These are phyloP conservation scores for Agrotis exclamationis DNA, from an alignment of 2,888 invertebrate genomes.

Conservation along the genomic window DNA sequence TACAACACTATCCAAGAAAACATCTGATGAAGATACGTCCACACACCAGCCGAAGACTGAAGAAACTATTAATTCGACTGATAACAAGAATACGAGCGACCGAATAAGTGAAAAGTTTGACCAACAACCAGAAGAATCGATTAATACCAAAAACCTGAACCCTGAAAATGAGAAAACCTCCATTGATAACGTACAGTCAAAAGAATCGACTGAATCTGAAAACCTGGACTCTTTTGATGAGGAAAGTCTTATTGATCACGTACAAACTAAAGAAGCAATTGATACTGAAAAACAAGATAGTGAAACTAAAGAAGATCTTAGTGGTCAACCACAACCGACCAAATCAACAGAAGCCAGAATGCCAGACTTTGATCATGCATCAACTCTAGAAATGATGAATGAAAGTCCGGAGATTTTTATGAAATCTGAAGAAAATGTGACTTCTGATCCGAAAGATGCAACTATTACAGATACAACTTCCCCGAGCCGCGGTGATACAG, in stretches of 20 bases:
- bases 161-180: constrained; percentile 51
- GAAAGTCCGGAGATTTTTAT: constrained; percentile 65
- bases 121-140: constrained; percentile 4
- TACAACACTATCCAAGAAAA: not conserved
- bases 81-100: constrained; percentile 2
- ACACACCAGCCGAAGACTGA: not conserved
- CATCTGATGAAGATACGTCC: not conserved
- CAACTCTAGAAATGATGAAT: constrained; percentile 72
- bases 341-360: not conserved
- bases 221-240: constrained; percentile 54
- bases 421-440: constrained; percentile 66
- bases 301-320: constrained; percentile 46
- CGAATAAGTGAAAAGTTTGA: constrained; percentile 9
- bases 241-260: not conserved
- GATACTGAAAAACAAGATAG: constrained; percentile 36
- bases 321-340: not conserved
- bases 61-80: not conserved
- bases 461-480: constrained; percentile 21
- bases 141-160: constrained; percentile 5
- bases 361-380: constrained; percentile 66
- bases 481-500: constrained; percentile 62
- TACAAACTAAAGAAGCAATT: not conserved
- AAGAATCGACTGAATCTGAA: not conserved
- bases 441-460: constrained; percentile 64
- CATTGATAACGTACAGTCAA: not conserved